phyloP scores from a whole-genome alignment of 2,113 vertebrate species.

The Conger conger region DNA sequence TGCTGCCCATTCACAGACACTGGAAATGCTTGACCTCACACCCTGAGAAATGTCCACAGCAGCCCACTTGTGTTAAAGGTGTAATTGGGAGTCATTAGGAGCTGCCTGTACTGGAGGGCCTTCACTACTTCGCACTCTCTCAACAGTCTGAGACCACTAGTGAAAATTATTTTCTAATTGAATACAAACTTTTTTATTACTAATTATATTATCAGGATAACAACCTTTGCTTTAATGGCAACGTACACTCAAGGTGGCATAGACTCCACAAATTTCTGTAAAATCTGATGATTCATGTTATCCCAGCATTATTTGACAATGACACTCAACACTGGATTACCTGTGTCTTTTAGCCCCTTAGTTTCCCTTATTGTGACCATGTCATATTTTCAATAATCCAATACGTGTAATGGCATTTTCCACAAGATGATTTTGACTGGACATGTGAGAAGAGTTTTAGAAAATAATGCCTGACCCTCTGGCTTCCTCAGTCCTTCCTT shows the following conservation, averaged over 20 bases:
- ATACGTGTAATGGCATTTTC: conserved; percentile 14
- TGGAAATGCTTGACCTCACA: conserved; percentile 76
- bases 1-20: conserved; percentile 64
- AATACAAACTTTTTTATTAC: no score
- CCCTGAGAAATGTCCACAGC: conserved; percentile 67
- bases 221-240: no score
- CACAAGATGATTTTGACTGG: conserved; percentile 23
- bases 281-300: no score
- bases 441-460: conserved; percentile 28
- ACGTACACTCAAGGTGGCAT: no score
- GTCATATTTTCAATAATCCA: not conserved
- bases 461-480: not conserved
- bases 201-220: no score
- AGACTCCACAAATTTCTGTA: no score
- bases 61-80: conserved; percentile 70
- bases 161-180: no score
- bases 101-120: conserved; percentile 55
- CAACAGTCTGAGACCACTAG: no score
- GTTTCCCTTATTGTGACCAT: not conserved
- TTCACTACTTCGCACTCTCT: conserved; percentile 41
- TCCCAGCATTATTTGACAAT: no score
- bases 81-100: conserved; percentile 73
- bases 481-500: not conserved
- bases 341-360: conserved; percentile 8
- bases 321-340: not conserved